These are phyloP conservation scores for Cyprinodon brontotheroides DNA, from an alignment of 2,113 vertebrate species.

Conservation along the genomic window DNA sequence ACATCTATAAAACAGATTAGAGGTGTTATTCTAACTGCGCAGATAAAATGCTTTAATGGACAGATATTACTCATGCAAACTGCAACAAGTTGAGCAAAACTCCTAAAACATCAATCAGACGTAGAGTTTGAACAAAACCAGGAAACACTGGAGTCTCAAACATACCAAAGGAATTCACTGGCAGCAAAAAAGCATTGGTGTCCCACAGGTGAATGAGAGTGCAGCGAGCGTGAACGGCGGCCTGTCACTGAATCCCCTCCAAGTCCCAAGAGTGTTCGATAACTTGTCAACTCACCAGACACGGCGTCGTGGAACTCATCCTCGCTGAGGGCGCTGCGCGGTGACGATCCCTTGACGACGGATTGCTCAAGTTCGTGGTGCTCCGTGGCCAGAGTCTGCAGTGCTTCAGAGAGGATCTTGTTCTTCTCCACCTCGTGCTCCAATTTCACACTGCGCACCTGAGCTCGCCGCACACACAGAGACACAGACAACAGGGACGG, in stretches of 20 bases:
- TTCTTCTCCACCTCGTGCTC: slow-evolving; percentile 96
- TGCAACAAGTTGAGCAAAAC: neutral
- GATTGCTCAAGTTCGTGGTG: slow-evolving; percentile 97
- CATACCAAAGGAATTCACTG: slow-evolving; percentile 44
- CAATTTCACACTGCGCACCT: slow-evolving; percentile 94
- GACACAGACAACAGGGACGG: slow-evolving; percentile 19
- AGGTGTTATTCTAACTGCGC: neutral
- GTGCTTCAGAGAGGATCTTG: slow-evolving; percentile 94
- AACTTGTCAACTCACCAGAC: slow-evolving; percentile 84
- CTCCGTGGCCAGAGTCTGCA: slow-evolving; percentile 93
- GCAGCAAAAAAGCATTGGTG: slow-evolving; percentile 43
- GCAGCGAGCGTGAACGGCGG: slow-evolving; percentile 32
- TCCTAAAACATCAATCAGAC: slow-evolving; percentile 4
- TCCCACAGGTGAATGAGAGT: slow-evolving; percentile 52
- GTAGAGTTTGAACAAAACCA: slow-evolving; percentile 29
- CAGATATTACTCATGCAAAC: neutral
- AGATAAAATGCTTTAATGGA: neutral
- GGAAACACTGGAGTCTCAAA: slow-evolving; percentile 14
- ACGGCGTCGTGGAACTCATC: slow-evolving; percentile 96
- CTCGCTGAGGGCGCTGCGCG: slow-evolving; percentile 87
- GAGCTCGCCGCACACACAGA: slow-evolving; percentile 63
- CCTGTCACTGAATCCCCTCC: slow-evolving; percentile 34
- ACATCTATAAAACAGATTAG: neutral
- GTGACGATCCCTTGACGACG: slow-evolving; percentile 87
- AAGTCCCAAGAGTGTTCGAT: slow-evolving; percentile 25